Conservation (phyloP, 2,797 vertebrate species). For the Sebastes hubbsi region DNA sequence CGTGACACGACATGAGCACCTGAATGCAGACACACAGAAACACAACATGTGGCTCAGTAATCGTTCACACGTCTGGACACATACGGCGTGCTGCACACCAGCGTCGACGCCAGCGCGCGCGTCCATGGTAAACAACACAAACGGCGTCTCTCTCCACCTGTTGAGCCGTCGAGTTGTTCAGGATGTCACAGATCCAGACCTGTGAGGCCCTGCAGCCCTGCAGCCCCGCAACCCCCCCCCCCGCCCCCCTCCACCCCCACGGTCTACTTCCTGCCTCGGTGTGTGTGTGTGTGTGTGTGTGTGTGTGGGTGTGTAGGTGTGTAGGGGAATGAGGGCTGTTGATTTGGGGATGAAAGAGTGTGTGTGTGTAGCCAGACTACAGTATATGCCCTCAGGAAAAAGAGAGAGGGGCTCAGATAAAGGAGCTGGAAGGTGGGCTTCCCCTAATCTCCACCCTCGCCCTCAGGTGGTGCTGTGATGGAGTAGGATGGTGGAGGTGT, state of each 20-base stretch:
- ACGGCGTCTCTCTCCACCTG: constrained; percentile 43
- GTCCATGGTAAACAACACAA: background rate
- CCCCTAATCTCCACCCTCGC: constrained; percentile 15
- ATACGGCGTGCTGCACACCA: background rate
- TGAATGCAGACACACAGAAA: too few species aligned
- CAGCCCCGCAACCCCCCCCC: background rate
- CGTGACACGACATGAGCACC: too few species aligned
- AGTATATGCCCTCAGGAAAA: constrained; percentile 38
- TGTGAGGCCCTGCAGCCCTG: constrained; percentile 25
- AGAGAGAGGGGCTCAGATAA: too few species aligned
- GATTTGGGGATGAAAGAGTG: constrained; percentile 25
- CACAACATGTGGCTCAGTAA: background rate
- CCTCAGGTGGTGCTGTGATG: constrained; percentile 24
- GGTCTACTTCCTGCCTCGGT: too few species aligned
- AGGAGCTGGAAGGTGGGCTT: constrained; percentile 20
- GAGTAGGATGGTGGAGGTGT: too few species aligned
- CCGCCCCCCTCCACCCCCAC: background rate
- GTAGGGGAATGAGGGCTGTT: background rate
- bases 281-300: background rate
- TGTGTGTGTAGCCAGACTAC: constrained; percentile 3
- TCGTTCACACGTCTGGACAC: background rate
- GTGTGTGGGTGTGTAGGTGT: background rate
- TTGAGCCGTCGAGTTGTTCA: constrained; percentile 19
- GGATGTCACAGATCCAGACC: constrained; percentile 32
- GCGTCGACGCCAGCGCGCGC: too few species aligned